Conservation (phyloP, 2,113 vertebrate genomes). For the Caloenas nicobarica region DNA sequence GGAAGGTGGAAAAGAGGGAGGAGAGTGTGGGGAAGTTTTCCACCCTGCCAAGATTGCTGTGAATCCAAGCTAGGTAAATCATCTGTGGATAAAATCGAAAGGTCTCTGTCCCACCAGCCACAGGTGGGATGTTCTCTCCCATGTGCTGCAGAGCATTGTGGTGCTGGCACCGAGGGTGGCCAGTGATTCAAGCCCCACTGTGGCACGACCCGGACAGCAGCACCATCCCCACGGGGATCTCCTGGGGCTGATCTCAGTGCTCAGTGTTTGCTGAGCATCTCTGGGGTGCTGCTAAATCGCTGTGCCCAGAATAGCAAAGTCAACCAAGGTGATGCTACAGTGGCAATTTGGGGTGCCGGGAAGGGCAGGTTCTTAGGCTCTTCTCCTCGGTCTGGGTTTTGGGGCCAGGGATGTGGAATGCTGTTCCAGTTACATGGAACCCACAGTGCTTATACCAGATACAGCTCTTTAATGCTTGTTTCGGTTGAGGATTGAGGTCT, state of each 20-base stretch:
- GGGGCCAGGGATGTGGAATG: background rate
- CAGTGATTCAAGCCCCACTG: background rate
- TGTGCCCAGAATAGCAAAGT: background rate
- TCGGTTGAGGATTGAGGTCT: background rate
- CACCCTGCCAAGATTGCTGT: background rate
- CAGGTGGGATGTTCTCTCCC: background rate
- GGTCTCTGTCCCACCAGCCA: background rate
- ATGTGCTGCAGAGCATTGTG: background rate
- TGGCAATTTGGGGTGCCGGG: accelerated
- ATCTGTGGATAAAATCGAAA: background rate
- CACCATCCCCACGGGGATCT: accelerated
- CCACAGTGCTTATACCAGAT: background rate
- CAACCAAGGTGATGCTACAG: background rate
- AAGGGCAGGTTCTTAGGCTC: background rate
- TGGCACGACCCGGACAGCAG: accelerated
- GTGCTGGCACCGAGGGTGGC: accelerated
- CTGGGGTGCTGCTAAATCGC: background rate
- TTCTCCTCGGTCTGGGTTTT: background rate
- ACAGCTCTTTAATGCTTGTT: background rate
- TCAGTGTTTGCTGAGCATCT: background rate
- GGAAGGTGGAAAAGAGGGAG: background rate
- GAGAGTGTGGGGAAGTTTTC: background rate
- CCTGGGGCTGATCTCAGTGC: background rate
- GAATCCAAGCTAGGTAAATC: background rate
- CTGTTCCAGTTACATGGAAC: background rate